Evolutionary conservation across 2,113 vertebrate species (phyloP).

Genomic region (Suricata suricatta): DNA sequence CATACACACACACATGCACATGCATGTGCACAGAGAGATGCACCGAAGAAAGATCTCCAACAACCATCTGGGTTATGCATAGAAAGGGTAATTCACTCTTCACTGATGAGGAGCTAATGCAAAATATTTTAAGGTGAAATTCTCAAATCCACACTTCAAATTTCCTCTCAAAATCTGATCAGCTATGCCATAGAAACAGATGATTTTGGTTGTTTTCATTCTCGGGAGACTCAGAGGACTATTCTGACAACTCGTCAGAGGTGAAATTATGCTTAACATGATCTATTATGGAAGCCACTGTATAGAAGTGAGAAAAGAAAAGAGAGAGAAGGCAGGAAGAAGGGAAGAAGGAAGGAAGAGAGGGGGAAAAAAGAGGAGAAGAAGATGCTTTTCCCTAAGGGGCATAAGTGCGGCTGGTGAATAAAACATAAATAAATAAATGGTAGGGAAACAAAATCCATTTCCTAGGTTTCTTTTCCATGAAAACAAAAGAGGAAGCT

Average conservation of each 20-base stretch:
- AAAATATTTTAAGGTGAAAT: neutral
- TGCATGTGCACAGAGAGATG: neutral
- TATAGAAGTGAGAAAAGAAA: neutral
- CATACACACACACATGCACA: neutral
- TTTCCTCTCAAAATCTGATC: neutral
- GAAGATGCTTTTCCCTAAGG: neutral
- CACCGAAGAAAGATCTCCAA: neutral
- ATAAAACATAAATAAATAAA: neutral
- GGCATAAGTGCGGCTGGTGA: neutral
- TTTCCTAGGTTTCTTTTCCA: neutral
- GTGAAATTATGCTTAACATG: neutral
- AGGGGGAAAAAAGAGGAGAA: fast-evolving
- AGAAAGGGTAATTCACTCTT: neutral
- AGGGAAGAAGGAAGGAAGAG: too few relatives aligned
- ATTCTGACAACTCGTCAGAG: neutral
- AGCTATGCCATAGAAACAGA: neutral
- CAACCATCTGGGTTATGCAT: neutral
- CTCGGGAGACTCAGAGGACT: neutral
- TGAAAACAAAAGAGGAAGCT: neutral
- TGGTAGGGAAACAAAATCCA: neutral
- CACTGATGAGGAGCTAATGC: neutral
- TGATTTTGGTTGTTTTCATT: neutral
- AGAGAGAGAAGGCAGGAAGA: too few relatives aligned
- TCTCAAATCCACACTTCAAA: neutral
- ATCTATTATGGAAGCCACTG: neutral